Base-by-base conservation (phyloP, 1,140 invertebrate species). In the Papilio machaon region DNA sequence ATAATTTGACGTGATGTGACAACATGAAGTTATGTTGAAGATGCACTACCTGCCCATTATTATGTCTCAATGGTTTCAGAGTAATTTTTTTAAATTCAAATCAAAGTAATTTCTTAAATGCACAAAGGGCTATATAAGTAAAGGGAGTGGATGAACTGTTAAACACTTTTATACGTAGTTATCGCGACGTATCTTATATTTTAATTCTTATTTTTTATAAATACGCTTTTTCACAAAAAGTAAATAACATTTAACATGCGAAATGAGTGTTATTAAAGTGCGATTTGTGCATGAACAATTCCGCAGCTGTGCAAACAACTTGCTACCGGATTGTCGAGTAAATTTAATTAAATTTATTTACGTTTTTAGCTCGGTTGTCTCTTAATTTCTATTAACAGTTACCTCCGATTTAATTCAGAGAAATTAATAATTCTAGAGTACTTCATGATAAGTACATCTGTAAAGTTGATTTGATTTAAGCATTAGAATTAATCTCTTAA, bases 281-380 rank as follows among this genome's bases (percentile, higher is more conserved):
- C 19, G 60, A 64, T 64, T 64, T 70, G 64, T 15, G 64, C 64
- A 6, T 70, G 30, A 70, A 70, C 30, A 70, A 70, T 11, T 70
- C 38, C 64, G 64, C 64, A 70, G 64, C 64, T 70, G 64, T 19
- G 30, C 64, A 70, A 70, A 70, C 38, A 70, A 70, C 13, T 70
- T 35, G 64, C 30, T 70, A 70, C 64, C 23, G 30, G 64, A 38
- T 15, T 64, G 60, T 64, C 23, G 23, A 70, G 64, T 35, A 70
- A 70, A 70, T 70, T 70, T 70, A 70, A 70, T 70, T 70, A 70
- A 38, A 70, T 70, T 38, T 35, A 38, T 70, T 70, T 70, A 15
- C 23, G 30, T 70, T 70, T 70, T 35, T 70, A 70, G 30, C 4
- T 2, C 13, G 10, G 23, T 7, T 38, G 30, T 70, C 30, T 35